Evolutionary conservation across 1,140 invertebrate genomes (phyloP).

Genomic region (Mya arenaria): DNA sequence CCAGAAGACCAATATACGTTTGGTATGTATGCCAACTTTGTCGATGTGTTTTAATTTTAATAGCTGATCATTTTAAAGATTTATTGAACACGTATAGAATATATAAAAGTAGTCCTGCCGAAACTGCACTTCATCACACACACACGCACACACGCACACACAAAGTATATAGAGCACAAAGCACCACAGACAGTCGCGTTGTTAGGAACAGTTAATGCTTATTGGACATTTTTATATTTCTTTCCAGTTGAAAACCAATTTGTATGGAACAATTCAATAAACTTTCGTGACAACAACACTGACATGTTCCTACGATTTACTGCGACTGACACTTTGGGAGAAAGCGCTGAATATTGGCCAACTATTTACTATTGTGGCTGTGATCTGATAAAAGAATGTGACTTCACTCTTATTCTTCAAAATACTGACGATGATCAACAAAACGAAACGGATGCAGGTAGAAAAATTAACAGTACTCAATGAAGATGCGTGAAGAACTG

Average conservation of each 20-base stretch:
- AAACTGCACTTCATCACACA: not conserved
- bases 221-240: not conserved
- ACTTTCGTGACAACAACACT: not conserved
- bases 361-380: not conserved
- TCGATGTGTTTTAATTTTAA: not conserved
- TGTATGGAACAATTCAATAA: not conserved
- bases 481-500: too few species aligned
- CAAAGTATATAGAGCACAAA: not conserved
- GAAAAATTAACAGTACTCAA: too few species aligned
- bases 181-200: not conserved
- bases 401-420: not conserved
- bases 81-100: not conserved
- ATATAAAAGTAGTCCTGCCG: not conserved
- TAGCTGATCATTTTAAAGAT: not conserved
- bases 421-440: not conserved
- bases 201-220: not conserved
- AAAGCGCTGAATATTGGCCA: not conserved
- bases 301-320: not conserved
- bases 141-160: not conserved
- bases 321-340: conserved; percentile 1
- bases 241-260: not conserved
- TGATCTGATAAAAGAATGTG: not conserved
- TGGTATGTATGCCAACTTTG: not conserved
- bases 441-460: too few species aligned
- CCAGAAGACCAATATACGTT: not conserved